Base-by-base conservation (phyloP, 2,113 vertebrate species). In the Phoxinus phoxinus region DNA sequence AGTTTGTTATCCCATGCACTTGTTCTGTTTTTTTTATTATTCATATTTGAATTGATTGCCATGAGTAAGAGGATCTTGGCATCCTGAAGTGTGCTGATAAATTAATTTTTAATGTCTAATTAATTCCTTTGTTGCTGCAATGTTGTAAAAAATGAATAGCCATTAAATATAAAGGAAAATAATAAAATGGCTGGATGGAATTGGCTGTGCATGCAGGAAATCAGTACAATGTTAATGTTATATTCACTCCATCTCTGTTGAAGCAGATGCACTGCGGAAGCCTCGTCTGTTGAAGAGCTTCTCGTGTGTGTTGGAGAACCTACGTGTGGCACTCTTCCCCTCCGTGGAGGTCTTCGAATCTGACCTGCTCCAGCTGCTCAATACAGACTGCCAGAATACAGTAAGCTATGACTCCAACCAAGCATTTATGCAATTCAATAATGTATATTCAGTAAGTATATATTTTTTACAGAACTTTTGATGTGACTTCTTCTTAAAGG, bases 331-430 rank as follows among this genome's bases (percentile, higher is more conserved):
- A 21, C 92, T 99, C 9, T 94, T 94, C 86, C 97, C 98, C 0
- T 96, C 96, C 9, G 53, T 99, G 53, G 96, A 98, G 92, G 95
- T 91, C 35, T 99, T 99, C 1, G 97, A 99, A 93, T 95, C 95
- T 41, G 95, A 96, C 12, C 94, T 99, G 79, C 92, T 97, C 91
- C 93, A 94, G 27, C 93, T 95, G 1, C 91, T 99, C 27, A 92
- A 91, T 89, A 90, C 85, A 0, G 98, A 99, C 87, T 93, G 93
- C 88, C 92, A 95, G 12, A 94, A 92, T 80, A 95, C 96, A 94
- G 97, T 99, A 93, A 91, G 92, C 41, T 12, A 67, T 23, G 15
- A 67, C 79, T 32, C 77, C 15, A 63, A 41, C 37, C 23, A 46
- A 80, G 63, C 1, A 1, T 59, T 79, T 8, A 46, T 4, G 37